Conservation (phyloP, 2,113 vertebrate genomes). For the Erinaceus europaeus region DNA sequence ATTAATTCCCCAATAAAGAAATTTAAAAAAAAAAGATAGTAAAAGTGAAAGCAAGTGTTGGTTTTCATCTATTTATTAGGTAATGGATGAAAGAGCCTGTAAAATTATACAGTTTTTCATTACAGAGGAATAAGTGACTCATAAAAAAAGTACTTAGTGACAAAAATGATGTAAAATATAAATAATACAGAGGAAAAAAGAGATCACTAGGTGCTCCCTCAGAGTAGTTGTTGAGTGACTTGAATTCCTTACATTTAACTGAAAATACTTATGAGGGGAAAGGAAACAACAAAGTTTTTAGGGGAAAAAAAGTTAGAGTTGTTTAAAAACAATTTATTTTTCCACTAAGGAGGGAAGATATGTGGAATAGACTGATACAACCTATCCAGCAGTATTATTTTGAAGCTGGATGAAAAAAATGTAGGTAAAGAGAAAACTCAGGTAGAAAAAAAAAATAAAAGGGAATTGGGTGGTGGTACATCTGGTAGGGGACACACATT, state of each 20-base stretch:
- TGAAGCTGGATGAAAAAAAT: neutral
- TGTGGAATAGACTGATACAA: too few relatives aligned
- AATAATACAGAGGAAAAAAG: neutral
- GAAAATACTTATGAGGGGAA: neutral
- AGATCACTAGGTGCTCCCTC: neutral
- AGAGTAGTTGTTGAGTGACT: neutral
- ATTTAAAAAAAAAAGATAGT: neutral
- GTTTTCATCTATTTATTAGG: neutral
- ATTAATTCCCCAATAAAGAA: neutral
- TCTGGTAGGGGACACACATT: too few relatives aligned
- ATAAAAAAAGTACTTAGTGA: neutral
- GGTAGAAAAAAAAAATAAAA: neutral
- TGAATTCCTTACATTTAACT: neutral
- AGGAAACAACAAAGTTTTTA: neutral
- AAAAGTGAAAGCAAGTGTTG: neutral
- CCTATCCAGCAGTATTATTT: neutral
- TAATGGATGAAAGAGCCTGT: neutral
- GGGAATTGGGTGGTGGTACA: too few relatives aligned
- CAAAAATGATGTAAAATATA: neutral
- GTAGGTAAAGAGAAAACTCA: neutral
- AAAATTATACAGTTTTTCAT: neutral
- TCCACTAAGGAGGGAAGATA: fast-evolving
- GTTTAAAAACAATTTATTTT: neutral
- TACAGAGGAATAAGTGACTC: neutral
- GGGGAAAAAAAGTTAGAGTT: neutral